A percentile compares a stretch with the other conserved stretches of the same genome.
These are phyloP conservation scores for Phrynosoma blainvillii DNA, from an alignment of 2,113 vertebrate species.

Conservation along the genomic window DNA sequence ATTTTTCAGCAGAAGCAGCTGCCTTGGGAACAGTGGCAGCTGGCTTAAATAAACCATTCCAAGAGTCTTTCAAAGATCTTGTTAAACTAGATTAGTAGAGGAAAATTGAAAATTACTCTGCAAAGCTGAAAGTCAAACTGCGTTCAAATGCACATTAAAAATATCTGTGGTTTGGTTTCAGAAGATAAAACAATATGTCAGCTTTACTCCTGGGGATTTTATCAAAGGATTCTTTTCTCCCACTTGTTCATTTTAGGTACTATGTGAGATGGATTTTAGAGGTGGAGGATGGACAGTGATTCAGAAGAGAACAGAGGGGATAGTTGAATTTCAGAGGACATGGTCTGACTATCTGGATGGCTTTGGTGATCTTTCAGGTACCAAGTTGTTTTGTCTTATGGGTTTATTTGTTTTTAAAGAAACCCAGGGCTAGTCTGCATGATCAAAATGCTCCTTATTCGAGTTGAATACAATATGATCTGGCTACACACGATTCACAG, in stretches of 20 bases:
- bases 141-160: neutral
- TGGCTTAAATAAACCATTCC: neutral
- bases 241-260: constrained; percentile 78
- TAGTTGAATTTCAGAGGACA: constrained; percentile 84
- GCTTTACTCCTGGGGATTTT: constrained; percentile 15
- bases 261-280: constrained; percentile 96
- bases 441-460: too few relatives aligned
- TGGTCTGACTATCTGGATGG: constrained; percentile 89
- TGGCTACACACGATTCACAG: too few relatives aligned
- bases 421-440: too few relatives aligned
- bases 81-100: neutral
- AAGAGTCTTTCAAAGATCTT: neutral
- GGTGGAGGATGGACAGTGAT: constrained; percentile 92
- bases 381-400: neutral
- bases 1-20: neutral
- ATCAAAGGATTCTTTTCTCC: neutral
- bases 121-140: constrained; percentile 1
- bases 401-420: neutral
- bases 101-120: neutral
- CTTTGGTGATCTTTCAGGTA: constrained; percentile 91
- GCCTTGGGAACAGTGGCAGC: neutral
- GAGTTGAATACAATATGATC: too few relatives aligned
- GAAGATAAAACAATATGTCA: constrained; percentile 1
- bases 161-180: neutral
- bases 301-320: constrained; percentile 86